phyloP scores from a whole-genome alignment of 2,888 invertebrate genomes.

The Drosophila atroscutellata region DNA sequence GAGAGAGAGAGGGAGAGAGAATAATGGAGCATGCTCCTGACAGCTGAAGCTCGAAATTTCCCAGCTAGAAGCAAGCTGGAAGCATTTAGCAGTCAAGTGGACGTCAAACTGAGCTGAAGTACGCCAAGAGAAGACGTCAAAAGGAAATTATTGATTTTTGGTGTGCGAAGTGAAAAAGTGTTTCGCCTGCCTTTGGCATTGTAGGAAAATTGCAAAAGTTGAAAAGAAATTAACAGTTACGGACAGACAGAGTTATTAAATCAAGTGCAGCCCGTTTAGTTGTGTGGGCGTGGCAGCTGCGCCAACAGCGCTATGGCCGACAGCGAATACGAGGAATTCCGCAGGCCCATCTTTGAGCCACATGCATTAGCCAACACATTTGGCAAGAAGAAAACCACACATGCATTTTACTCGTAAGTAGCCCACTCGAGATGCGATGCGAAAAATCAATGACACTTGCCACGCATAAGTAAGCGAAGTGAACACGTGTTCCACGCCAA shows the following conservation, averaged over 20 bases:
- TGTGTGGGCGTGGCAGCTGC: conserved; percentile 61
- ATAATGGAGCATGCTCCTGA: conserved; percentile 54
- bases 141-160: conserved; percentile 82
- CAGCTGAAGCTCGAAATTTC: conserved; percentile 59
- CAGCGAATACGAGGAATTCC: conserved; percentile 97
- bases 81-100: conserved; percentile 46
- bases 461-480: not conserved
- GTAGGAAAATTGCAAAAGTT: conserved; percentile 23
- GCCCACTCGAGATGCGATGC: not conserved
- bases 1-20: conserved; percentile 7
- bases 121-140: conserved; percentile 33
- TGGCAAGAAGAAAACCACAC: conserved; percentile 85
- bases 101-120: conserved; percentile 60
- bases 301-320: conserved; percentile 89
- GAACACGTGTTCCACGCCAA: conserved; percentile 21
- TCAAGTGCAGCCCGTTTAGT: not conserved
- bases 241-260: not conserved
- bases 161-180: conserved; percentile 68
- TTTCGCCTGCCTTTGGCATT: conserved; percentile 45
- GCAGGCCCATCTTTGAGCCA: conserved; percentile 87
- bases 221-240: not conserved
- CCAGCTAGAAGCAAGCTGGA: conserved; percentile 33
- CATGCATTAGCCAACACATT: conserved; percentile 91
- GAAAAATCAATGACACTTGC: conserved; percentile 28
- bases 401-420: conserved; percentile 95